phyloP scores from a whole-genome alignment of 2,888 invertebrate species.

The Agrochola lota region DNA sequence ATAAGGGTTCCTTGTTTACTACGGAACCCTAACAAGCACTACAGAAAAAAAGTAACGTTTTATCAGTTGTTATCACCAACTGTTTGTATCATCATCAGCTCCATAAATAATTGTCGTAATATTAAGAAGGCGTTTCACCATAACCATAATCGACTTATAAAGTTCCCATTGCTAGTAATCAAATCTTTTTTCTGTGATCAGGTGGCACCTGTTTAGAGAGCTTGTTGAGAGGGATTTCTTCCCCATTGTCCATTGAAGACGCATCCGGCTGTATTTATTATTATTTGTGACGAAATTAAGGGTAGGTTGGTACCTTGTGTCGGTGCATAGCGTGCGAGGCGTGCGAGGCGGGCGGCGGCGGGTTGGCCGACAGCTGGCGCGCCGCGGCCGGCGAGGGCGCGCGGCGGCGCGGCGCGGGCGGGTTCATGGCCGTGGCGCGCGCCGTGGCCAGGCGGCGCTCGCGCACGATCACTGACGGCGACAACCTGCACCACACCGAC shows the following conservation, averaged over 20 bases:
- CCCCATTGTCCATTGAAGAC: neutral
- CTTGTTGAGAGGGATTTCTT: neutral
- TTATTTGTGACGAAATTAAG: neutral
- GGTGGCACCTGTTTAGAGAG: neutral
- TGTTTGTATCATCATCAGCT: neutral
- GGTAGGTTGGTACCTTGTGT: constrained; percentile 64
- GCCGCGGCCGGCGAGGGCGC: constrained; percentile 86
- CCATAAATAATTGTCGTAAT: neutral
- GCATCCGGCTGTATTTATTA: neutral
- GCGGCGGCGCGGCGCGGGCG: constrained; percentile 92
- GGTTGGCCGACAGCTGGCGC: constrained; percentile 90
- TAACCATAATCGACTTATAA: neutral
- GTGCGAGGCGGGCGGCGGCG: constrained; percentile 85
- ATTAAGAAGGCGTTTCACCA: neutral
- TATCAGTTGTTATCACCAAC: neutral
- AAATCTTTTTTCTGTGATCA: neutral
- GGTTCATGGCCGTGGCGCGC: constrained; percentile 93
- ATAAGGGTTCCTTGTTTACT: no score
- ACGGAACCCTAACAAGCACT: no score
- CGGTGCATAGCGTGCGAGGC: constrained; percentile 75
- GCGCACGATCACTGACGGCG: constrained; percentile 92
- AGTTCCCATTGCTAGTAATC: neutral
- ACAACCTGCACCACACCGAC: constrained; percentile 78
- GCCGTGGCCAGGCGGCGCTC: constrained; percentile 92
- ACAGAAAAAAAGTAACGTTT: no score